Evolutionary conservation across 2,888 invertebrate genomes (phyloP), one percentile per base, ranked within the genome.

Genomic region (Mimumesa dahlbomi): DNA sequence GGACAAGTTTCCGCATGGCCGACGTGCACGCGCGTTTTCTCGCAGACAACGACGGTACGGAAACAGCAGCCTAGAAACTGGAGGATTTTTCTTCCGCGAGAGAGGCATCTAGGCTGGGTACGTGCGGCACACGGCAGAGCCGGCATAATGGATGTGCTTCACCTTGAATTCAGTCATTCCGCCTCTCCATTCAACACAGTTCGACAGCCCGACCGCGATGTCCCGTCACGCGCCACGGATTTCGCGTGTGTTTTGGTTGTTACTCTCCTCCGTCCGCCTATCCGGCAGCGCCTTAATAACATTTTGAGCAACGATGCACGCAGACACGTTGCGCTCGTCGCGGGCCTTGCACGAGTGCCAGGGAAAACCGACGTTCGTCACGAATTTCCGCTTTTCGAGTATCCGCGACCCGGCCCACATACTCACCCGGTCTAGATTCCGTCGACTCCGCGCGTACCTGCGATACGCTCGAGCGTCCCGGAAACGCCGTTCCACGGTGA

Each of bases 221-320:
- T 70, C 64, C 57, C 79, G 82, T 81, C 79, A 80, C 76, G 79
- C 79, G 73, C 79, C 59, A 64, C 52, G 45, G 73, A 67, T 67
- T 71, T 81, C 79, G 79, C 79, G 79, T 80, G 79, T 72, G 79
- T 80, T 81, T 80, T 80, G 79, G 76, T 80, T 76, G 79, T 80
- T 80, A 73, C 79, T 68, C 73, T 70, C 66, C 43, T 49, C 63
- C 64, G 65, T 54, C 61, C 81, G 70, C 64, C 64, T 81, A 75
- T 79, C 73, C 63, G n/a, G 65, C 58, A 53, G 42, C 66, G 71
- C 67, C 71, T 79, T 73, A 75, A 78, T 75, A 73, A 81, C 64
- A 64, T 81, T 75, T 79, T 67, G 62, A 81, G 46, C 56, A 64
- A 43, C 62, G 69, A 62, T 57, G 64, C 78, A 71, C 77, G 81